phyloP scores from a whole-genome alignment of 2,888 invertebrate species.

The Piscicola geometra region DNA sequence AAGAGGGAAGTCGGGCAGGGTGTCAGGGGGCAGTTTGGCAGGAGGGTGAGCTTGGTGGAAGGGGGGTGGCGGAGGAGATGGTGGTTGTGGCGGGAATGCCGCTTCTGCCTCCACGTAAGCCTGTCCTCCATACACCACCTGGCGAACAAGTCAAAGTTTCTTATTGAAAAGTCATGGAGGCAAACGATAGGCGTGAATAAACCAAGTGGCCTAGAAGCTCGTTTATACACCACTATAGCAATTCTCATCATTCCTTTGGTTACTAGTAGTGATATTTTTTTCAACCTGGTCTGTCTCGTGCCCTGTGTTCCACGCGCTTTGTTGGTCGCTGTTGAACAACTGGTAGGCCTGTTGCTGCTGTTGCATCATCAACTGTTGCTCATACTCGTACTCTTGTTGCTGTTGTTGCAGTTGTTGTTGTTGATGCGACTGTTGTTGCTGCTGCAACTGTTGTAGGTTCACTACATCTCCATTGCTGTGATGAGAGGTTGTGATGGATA shows the following conservation, averaged over 20 bases:
- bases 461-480: not conserved
- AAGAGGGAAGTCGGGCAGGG: constrained; percentile 2
- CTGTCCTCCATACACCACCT: constrained; percentile 31
- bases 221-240: too few relatives aligned
- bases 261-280: too few relatives aligned
- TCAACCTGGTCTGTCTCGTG: not conserved
- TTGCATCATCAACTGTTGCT: not conserved
- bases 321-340: not conserved
- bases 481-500: not conserved
- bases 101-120: constrained; percentile 46
- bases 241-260: too few relatives aligned
- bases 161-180: too few relatives aligned
- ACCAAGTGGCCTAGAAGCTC: too few relatives aligned
- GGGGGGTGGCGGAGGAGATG: constrained; percentile 39
- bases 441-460: constrained; percentile 2
- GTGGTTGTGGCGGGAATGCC: constrained; percentile 52
- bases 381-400: constrained; percentile 3
- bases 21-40: constrained; percentile 39
- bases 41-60: constrained; percentile 49
- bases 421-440: not conserved
- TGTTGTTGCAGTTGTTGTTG: not conserved
- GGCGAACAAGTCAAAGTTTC: not conserved
- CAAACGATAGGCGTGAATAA: too few relatives aligned
- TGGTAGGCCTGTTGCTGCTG: constrained; percentile 11
- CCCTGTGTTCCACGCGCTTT: constrained; percentile 7